A percentile compares a stretch with the other conserved stretches of the same genome.
phyloP scores from a whole-genome alignment of 2,113 vertebrate genomes.

The Colossoma macropomum region DNA sequence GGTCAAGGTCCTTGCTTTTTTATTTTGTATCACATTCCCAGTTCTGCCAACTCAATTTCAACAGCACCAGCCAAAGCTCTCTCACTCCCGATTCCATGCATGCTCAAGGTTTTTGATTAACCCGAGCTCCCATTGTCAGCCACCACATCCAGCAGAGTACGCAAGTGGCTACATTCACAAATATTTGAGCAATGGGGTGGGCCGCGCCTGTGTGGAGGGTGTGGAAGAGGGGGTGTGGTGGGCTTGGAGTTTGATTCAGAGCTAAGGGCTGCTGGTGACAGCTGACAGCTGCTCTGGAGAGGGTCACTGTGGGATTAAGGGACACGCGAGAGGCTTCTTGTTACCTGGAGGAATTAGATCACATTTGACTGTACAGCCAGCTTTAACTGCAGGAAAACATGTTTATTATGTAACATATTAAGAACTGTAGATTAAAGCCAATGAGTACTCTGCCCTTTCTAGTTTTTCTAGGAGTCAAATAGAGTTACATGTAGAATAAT shows the following conservation, averaged over 20 bases:
- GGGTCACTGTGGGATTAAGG: slow-evolving; percentile 40
- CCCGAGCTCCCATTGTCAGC: not conserved
- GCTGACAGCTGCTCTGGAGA: slow-evolving; percentile 55
- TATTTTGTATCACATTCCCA: not conserved
- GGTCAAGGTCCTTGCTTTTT: not conserved
- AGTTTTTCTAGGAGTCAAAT: too few relatives aligned
- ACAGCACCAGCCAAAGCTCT: not conserved
- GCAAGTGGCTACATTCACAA: slow-evolving; percentile 36
- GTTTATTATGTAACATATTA: not conserved
- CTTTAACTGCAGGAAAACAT: not conserved
- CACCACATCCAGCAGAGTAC: not conserved
- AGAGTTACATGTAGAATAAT: not conserved
- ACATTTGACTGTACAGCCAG: slow-evolving; percentile 14
- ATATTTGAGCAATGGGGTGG: slow-evolving; percentile 56
- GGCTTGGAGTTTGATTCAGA: slow-evolving; percentile 25
- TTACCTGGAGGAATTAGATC: slow-evolving; percentile 13
- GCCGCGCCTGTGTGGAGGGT: slow-evolving; percentile 36
- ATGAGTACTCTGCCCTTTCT: too few relatives aligned
- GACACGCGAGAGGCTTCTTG: not conserved
- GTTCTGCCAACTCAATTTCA: not conserved
- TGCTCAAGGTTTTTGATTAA: slow-evolving; percentile 35
- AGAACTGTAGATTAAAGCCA: not conserved
- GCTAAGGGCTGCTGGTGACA: slow-evolving; percentile 49
- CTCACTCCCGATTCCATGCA: slow-evolving; percentile 1
- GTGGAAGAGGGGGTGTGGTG: slow-evolving; percentile 39